Base-by-base conservation (phyloP, 1,140 invertebrate genomes). In the Lasioglossum albipes region DNA sequence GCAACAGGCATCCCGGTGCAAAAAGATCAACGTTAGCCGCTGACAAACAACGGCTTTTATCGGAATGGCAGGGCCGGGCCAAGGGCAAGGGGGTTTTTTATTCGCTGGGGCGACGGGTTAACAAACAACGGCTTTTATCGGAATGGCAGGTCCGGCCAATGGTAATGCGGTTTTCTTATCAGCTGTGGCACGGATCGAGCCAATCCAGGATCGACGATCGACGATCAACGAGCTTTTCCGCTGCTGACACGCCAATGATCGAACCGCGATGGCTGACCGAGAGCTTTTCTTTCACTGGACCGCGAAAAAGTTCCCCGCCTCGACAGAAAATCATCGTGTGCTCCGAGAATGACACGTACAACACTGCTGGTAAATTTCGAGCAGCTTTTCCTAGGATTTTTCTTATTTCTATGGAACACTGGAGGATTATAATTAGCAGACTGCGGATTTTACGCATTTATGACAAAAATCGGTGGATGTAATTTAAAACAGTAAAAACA, bases 21-120 rank as follows among this genome's bases (percentile, higher is more conserved):
- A 36, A 54, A 52, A 13, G 66, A 83, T 76, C 59, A 54, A 77
- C 69, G 76, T n/a, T 10, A 13, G 45, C 36, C n/a, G 45, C 9
- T 12, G 57, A 67, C 64, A 79, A 84, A 82, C 69, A 78, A 74
- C n/a, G 27, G 49, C 6, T 31, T 10, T 66, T 82, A 77, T 83
- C 61, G 22, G 52, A 49, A 80, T 36, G 49, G 36, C 18, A 22
- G 42, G 31, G 31, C 54, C 57, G n/a, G 27, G 27, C 75, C 69
- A 79, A 74, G 79, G 13, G 4, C 42, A 5, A 12, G 10, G 16
- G 22, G 42, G 36, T 1, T 10, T 49, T 41, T 81, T 76, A 84
- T 84, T 72, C 31, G 31, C 16, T 2, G 18, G 6, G 27, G 69
- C 31, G n/a, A n/a, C n/a, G n/a, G n/a, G n/a, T n/a, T n/a, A n/a